A percentile compares a stretch with the other conserved stretches of the same genome.
Conservation (phyloP, 2,797 vertebrate genomes). For the Eulemur rubriventer region DNA sequence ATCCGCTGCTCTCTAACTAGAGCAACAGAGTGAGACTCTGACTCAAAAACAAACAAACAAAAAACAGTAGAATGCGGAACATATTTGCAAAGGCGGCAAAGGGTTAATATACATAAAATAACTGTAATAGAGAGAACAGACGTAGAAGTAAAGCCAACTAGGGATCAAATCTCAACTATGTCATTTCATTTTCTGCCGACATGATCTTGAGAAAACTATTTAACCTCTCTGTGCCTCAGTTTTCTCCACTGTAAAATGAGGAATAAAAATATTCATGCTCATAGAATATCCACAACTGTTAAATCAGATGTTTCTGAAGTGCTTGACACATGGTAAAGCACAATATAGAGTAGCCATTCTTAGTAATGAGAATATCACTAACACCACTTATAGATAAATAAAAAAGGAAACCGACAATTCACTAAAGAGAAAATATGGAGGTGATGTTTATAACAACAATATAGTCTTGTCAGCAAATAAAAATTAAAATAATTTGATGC, state of each 20-base stretch:
- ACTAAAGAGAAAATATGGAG: background rate
- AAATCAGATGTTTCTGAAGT: background rate
- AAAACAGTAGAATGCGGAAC: background rate
- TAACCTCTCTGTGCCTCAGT: background rate
- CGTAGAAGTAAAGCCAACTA: background rate
- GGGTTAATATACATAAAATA: background rate
- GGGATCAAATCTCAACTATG: conserved; percentile 1
- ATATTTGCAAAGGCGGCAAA: background rate
- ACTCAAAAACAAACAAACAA: background rate
- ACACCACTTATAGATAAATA: background rate
- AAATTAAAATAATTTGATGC: background rate
- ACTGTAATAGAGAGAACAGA: background rate
- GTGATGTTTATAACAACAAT: background rate
- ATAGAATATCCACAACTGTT: background rate
- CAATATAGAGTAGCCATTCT: background rate
- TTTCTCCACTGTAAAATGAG: background rate
- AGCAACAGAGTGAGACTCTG: background rate
- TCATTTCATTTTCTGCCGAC: background rate
- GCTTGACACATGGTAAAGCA: background rate
- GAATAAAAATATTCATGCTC: conserved; percentile 4
- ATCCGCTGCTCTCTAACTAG: background rate
- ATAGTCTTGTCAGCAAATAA: background rate
- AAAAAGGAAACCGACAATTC: conserved; percentile 1
- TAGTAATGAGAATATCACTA: background rate
- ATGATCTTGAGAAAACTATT: conserved; percentile 20